Conservation (phyloP, 2,113 vertebrate species). For the Heloderma charlesbogerti region DNA sequence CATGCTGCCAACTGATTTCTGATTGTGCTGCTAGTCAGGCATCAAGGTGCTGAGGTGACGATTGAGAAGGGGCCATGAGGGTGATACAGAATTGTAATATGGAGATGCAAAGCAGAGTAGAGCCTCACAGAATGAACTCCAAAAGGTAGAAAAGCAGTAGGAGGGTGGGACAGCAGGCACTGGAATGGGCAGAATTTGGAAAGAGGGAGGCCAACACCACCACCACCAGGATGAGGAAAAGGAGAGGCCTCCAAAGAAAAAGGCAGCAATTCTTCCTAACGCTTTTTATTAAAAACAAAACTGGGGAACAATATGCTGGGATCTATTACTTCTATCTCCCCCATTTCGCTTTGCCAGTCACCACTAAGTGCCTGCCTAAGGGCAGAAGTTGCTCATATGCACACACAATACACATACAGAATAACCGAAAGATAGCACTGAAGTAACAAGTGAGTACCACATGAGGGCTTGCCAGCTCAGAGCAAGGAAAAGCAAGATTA, state of each 20-base stretch:
- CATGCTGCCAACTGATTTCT: neutral
- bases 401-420: neutral
- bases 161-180: neutral
- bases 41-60: no score
- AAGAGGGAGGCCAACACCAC: neutral
- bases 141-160: neutral
- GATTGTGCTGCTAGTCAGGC: no score
- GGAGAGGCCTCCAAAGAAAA: neutral
- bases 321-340: neutral
- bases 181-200: neutral
- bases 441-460: conserved; percentile 9
- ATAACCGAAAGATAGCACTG: neutral
- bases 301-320: neutral
- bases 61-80: neutral
- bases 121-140: neutral
- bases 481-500: conserved; percentile 36
- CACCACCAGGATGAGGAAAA: neutral
- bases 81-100: neutral
- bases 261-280: no score
- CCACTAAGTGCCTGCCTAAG: neutral
- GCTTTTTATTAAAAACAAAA: neutral
- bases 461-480: conserved; percentile 24
- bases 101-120: neutral
- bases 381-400: neutral
- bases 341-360: neutral